These are phyloP conservation scores for Zele albiditarsus DNA, from an alignment of 2,888 invertebrate genomes.

Conservation along the genomic window DNA sequence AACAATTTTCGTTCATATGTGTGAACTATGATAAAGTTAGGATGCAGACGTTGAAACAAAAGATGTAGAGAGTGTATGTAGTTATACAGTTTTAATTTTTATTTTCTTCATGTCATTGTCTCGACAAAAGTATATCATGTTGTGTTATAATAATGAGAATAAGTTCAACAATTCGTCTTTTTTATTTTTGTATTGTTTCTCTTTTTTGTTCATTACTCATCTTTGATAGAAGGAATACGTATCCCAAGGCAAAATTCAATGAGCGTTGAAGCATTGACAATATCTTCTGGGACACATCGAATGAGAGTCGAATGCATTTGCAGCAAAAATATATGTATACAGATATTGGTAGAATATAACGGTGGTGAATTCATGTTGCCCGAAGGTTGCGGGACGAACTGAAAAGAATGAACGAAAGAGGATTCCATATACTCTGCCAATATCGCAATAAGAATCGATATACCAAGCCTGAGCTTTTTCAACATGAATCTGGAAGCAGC, in stretches of 20 bases:
- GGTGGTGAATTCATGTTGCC: slow-evolving; percentile 21
- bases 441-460: slow-evolving; percentile 35
- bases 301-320: slow-evolving; percentile 25
- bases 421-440: slow-evolving; percentile 13
- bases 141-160: too few relatives aligned
- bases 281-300: slow-evolving; percentile 25
- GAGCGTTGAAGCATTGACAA: slow-evolving; percentile 39
- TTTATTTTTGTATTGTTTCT: not conserved
- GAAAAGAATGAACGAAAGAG: slow-evolving; percentile 17
- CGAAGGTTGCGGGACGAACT: slow-evolving; percentile 12
- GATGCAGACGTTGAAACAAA: too few relatives aligned
- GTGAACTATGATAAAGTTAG: too few relatives aligned
- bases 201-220: not conserved
- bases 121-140: too few relatives aligned
- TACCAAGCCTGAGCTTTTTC: slow-evolving; percentile 10
- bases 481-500: slow-evolving; percentile 26
- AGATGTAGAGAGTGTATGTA: too few relatives aligned
- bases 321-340: not conserved
- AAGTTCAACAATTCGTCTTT: too few relatives aligned
- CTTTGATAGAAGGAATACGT: not conserved
- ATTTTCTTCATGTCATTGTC: too few relatives aligned
- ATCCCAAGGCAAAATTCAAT: slow-evolving; percentile 14
- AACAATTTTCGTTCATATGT: slow-evolving; percentile 3
- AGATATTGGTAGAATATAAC: slow-evolving; percentile 5
- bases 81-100: too few relatives aligned